Evolutionary conservation across 1,140 invertebrate genomes (phyloP).

Genomic region (Dysdera silvatica): DNA sequence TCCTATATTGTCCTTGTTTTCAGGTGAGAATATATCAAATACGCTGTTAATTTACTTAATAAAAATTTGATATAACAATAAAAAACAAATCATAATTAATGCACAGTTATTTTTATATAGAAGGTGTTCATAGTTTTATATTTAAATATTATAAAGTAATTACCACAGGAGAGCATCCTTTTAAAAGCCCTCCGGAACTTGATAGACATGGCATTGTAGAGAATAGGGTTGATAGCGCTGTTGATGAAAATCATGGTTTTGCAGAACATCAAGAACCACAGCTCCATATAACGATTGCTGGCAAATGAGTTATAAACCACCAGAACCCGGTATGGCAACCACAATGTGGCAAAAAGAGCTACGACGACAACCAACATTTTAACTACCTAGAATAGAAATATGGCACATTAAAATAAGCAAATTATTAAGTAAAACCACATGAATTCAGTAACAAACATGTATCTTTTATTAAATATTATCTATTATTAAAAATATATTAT

Average conservation of each 20-base stretch:
- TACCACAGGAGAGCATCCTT: slow-evolving; percentile 31
- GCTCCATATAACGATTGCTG: slow-evolving; percentile 49
- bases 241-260: slow-evolving; percentile 58
- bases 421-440: no score
- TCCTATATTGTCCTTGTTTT: no score
- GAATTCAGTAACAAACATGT: no score
- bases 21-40: no score
- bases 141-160: background rate
- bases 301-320: slow-evolving; percentile 58
- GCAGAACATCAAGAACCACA: slow-evolving; percentile 57
- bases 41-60: no score
- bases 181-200: slow-evolving; percentile 35
- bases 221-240: slow-evolving; percentile 41
- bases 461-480: no score
- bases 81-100: no score
- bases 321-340: slow-evolving; percentile 56
- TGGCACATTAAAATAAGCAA: no score
- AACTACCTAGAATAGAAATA: slow-evolving; percentile 48
- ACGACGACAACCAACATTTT: slow-evolving; percentile 58
- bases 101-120: no score
- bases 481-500: no score
- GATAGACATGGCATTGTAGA: slow-evolving; percentile 35
- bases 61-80: no score
- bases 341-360: slow-evolving; percentile 54
- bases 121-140: no score